Evolutionary conservation across 2,888 invertebrate genomes (phyloP), one percentile per base, ranked within the genome.

Genomic region (Monopis laevigella): DNA sequence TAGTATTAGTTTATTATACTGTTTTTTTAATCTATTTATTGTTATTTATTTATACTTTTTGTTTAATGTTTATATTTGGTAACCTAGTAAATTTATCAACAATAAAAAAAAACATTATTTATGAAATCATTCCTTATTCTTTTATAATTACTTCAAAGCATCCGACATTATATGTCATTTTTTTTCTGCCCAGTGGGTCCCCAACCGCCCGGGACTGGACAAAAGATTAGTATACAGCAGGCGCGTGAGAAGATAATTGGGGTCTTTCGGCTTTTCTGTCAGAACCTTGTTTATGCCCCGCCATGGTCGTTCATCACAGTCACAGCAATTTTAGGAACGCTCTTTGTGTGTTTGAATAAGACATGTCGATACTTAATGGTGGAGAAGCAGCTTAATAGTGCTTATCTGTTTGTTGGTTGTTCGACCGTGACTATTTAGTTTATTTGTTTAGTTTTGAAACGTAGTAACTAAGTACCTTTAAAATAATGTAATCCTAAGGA

Each of bases 251-350:
- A 54, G 59, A 68, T 74, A 77, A 75, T 75, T 71, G 74, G 32
- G 65, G 52, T 51, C 46, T 36, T 36, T 36, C 21, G 36, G 36
- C 32, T n/a, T 16, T 21, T 21, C 56, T 65, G 67, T 71, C 68
- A 67, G 64, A 60, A 53, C 57, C 39, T 47, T 59, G 65, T 72
- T 77, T 75, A 69, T 70, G 57, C 43, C 44, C 47, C 65, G 72
- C 73, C 72, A 63, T 53, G 48, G 49, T 51, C 65, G 70, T 75
- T 67, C 62, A 71, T 74, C 74, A 72, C 52, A 58, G 24, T 24
- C 24, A n/a, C n/a, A n/a, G n/a, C n/a, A n/a, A n/a, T n/a, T n/a
- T n/a, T n/a, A n/a, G n/a, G n/a, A n/a, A n/a, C n/a, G n/a, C n/a
- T n/a, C n/a, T n/a, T n/a, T n/a, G n/a, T n/a, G n/a, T 17, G 32